Evolutionary conservation across 2,113 vertebrate species (phyloP), one percentile per base, ranked within the genome.

Genomic region (Psettodes erumei): DNA sequence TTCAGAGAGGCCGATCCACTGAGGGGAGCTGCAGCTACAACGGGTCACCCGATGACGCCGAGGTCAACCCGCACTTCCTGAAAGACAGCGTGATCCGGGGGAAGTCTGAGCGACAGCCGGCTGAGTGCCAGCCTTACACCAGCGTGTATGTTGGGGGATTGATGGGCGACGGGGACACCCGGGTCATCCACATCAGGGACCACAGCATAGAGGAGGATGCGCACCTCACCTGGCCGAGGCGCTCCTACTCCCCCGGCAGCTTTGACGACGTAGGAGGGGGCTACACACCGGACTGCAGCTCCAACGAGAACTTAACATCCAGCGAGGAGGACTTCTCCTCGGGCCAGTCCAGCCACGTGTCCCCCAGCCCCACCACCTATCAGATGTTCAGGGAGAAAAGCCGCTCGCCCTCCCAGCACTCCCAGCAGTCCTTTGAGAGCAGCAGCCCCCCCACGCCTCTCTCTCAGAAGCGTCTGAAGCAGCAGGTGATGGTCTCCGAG

Each of bases 241-340:
- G 95, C 69, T 98, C 97, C 65, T 96, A 95, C 72, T 99, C 98
- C 0, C 97, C 97, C 0, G 91, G 96, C 18, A 96, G 96, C 84
- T 96, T 96, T 32, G 97, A 99, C 38, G 97, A 99, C 5, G 93
- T 93, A 0, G 96, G 96, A 11, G 97, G 96, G 9, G 97, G 96
- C 23, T 99, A 99, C 92, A 99, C 97, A 0, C 98, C 98, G 0
- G 98, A 99, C 85, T 99, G 98, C 91, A 99, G 98, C 93, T 99
- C 98, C 83, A 99, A 98, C 3, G 98, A 99, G 91, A 99, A 99
- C 93, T 90, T 99, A 70, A 99, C 98, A 0, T 99, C 98, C 81
- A 99, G 98, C 2, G 98, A 99, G 91, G 98, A 99, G 66, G 98
- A 99, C 86, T 96, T 98, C 91, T 99, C 98, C 55, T 99, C 98